Base-by-base conservation (phyloP, 2,113 vertebrate genomes). In the Actenoides lindsayi region DNA sequence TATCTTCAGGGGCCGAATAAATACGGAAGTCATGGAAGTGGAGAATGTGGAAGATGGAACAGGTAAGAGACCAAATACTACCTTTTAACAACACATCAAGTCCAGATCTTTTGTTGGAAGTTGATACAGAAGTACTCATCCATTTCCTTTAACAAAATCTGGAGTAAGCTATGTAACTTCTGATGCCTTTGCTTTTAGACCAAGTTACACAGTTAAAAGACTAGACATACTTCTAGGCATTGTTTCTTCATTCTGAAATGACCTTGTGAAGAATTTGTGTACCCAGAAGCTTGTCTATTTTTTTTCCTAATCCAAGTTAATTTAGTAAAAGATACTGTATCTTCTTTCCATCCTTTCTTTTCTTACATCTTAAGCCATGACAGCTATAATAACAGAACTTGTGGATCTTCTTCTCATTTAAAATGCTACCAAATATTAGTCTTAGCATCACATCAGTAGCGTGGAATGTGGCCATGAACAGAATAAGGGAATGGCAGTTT, bases 1-100 rank as follows among this genome's bases (percentile, higher is more conserved):
- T 92, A 98, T 99, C 96, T 99, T 99, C 98, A 98, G 99, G 86
- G 99, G 99, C 11, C 98, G 99, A 57, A 99, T 99, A 98, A 99
- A 99, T 98, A 99, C 99, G 0, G 99, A 99, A 96, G 99, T 99
- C 96, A 99, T 99, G 99, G 99, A 99, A 96, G 99, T 99, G 93
- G 99, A 99, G 97, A 99, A 99, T 39, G 99, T 99, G 87, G 99
- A 99, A 92, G 99, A 99, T 37, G 99, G 99, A 94, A 99, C 99
- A 98, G 99, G 99, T 99, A 97, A 79, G 97, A 44, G 33, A 93
- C n/a, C 48, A 74, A 83, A 65, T 84, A 33, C 6, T 65, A 28
- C 42, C 53, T 78, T 87, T 21, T 64, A 70, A 65, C 28, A 73
- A 16, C 10, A 65, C 16, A 44, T n/a, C 3, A 60, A 33, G 35